Conservation (phyloP, 2,113 vertebrate species). For the Eulacestoma nigropectus region DNA sequence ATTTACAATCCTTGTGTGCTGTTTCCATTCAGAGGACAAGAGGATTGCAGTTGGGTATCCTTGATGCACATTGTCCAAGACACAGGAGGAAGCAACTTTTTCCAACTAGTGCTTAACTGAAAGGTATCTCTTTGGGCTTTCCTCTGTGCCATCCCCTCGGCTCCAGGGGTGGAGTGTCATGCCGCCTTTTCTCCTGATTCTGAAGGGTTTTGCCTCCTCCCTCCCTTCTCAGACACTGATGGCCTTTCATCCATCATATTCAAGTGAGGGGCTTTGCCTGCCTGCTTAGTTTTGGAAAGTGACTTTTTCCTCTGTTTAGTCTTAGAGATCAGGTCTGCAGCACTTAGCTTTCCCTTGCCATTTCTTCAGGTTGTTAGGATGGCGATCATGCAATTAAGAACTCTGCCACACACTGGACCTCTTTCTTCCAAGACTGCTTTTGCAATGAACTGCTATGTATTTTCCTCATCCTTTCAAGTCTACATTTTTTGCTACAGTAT, state of each 20-base stretch:
- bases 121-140: background rate
- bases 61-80: background rate
- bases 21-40: background rate
- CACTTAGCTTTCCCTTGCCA: background rate
- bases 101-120: background rate
- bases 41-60: background rate
- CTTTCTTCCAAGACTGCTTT: background rate
- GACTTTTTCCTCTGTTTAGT: background rate
- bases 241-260: accelerated
- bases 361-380: background rate
- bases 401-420: background rate
- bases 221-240: background rate
- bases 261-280: background rate
- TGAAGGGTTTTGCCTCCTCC: background rate
- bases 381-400: background rate
- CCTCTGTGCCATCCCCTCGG: background rate
- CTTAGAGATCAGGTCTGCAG: background rate
- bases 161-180: background rate
- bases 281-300: background rate
- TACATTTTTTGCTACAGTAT: background rate
- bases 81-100: background rate
- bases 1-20: accelerated
- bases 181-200: background rate
- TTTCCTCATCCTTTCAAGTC: background rate
- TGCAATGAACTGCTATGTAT: background rate